A percentile compares a stretch with the other conserved stretches of the same genome.
These are phyloP conservation scores for Wiebesia pumilae DNA, from an alignment of 1,140 invertebrate genomes.

Conservation along the genomic window DNA sequence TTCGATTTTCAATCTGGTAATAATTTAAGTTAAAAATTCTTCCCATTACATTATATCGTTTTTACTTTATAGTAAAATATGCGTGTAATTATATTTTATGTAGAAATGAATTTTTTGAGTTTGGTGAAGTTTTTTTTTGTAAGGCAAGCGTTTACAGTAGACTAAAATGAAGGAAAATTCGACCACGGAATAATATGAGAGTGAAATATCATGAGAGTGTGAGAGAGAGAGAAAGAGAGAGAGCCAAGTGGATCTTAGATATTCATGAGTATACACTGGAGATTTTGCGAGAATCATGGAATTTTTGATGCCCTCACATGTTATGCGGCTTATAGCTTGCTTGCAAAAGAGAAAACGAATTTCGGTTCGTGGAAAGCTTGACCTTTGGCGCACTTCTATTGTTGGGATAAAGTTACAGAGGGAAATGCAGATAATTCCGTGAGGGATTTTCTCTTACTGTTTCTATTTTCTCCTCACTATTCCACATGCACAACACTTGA, in stretches of 20 bases:
- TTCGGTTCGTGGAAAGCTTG: not conserved
- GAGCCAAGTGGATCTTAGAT: slow-evolving; percentile 2
- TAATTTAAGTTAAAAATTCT: too few species aligned
- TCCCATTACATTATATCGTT: too few species aligned
- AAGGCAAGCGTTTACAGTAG: not conserved
- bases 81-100: too few species aligned
- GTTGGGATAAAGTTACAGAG: slow-evolving; percentile 14
- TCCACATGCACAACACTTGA: not conserved
- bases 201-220: not conserved
- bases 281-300: slow-evolving; percentile 26
- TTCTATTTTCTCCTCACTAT: slow-evolving; percentile 1
- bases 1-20: too few species aligned
- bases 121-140: not conserved
- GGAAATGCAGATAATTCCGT: not conserved
- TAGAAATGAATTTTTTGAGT: not conserved
- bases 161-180: not conserved
- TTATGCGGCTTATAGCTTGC: not conserved
- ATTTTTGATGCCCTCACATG: not conserved
- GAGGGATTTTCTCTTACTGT: not conserved
- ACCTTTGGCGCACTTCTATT: not conserved
- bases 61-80: too few species aligned
- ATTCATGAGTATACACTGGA: slow-evolving; percentile 14
- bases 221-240: not conserved
- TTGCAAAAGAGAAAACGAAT: not conserved
- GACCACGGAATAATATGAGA: not conserved